Evolutionary conservation across 2,888 invertebrate species (phyloP).

Genomic region (Lottia gigantea): DNA sequence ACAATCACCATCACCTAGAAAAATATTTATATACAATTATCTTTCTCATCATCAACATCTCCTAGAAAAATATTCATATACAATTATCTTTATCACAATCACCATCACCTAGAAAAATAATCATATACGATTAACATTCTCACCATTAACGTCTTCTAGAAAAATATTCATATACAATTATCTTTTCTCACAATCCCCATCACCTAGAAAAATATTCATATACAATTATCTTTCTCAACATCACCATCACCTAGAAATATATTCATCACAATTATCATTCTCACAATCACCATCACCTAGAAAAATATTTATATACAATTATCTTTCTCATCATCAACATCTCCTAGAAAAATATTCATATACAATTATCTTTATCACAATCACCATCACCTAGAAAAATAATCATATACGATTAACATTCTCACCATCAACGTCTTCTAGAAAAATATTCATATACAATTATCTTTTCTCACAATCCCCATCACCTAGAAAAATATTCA

Average conservation of each 20-base stretch:
- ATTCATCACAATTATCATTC: constrained; percentile 72
- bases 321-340: not conserved
- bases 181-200: no score
- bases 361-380: not conserved
- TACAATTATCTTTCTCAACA: constrained; percentile 61
- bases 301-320: not conserved
- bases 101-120: constrained; percentile 28
- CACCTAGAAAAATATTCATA: no score
- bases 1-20: no score
- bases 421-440: no score
- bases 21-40: not conserved
- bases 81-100: constrained; percentile 43
- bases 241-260: no score
- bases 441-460: constrained; percentile 72
- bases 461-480: constrained; percentile 47
- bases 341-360: constrained; percentile 79
- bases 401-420: no score
- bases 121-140: constrained; percentile 75
- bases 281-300: constrained; percentile 38
- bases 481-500: constrained; percentile 24
- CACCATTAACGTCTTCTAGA: constrained; percentile 95
- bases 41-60: not conserved
- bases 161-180: constrained; percentile 82
- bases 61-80: constrained; percentile 69
- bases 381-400: no score